Evolutionary conservation across 2,888 invertebrate genomes (phyloP).

Genomic region (Callyntrura sp.): DNA sequence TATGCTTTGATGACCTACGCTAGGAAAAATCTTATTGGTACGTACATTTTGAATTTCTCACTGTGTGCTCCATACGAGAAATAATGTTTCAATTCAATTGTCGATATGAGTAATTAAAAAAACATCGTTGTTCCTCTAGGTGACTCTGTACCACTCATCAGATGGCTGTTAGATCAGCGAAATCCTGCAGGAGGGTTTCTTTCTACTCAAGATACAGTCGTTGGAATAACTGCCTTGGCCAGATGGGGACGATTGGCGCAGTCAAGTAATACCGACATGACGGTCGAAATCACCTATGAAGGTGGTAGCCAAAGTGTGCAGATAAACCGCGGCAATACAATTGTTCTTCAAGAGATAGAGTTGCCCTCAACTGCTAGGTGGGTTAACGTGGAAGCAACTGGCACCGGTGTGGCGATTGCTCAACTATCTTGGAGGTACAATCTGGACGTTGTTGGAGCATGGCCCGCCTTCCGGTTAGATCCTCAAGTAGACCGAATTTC

Average conservation of each 20-base stretch:
- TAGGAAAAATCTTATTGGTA: slow-evolving; percentile 86
- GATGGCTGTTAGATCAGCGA: slow-evolving; percentile 91
- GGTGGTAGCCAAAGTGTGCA: slow-evolving; percentile 86
- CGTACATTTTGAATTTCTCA: too few relatives aligned
- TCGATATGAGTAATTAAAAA: too few relatives aligned
- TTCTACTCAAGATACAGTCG: slow-evolving; percentile 87
- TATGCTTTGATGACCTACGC: slow-evolving; percentile 92
- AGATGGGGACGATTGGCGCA: slow-evolving; percentile 89
- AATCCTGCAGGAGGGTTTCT: slow-evolving; percentile 91
- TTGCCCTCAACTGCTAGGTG: slow-evolving; percentile 88
- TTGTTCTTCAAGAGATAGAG: slow-evolving; percentile 93
- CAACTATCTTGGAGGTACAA: slow-evolving; percentile 93
- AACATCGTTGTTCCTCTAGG: slow-evolving; percentile 67
- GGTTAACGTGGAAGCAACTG: slow-evolving; percentile 91
- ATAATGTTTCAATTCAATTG: background rate
- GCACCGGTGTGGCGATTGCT: slow-evolving; percentile 92
- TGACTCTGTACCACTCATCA: slow-evolving; percentile 88
- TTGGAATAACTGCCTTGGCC: slow-evolving; percentile 90
- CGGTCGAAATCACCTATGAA: slow-evolving; percentile 87
- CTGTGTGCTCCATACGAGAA: slow-evolving; percentile 28
- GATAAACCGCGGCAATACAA: slow-evolving; percentile 91
- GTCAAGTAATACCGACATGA: slow-evolving; percentile 86
- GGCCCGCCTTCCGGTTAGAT: slow-evolving; percentile 94
- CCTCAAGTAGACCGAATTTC: slow-evolving; percentile 94
- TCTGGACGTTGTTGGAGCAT: slow-evolving; percentile 94